phyloP scores from a whole-genome alignment of 2,888 invertebrate species.

The Bimastos eiseni region DNA sequence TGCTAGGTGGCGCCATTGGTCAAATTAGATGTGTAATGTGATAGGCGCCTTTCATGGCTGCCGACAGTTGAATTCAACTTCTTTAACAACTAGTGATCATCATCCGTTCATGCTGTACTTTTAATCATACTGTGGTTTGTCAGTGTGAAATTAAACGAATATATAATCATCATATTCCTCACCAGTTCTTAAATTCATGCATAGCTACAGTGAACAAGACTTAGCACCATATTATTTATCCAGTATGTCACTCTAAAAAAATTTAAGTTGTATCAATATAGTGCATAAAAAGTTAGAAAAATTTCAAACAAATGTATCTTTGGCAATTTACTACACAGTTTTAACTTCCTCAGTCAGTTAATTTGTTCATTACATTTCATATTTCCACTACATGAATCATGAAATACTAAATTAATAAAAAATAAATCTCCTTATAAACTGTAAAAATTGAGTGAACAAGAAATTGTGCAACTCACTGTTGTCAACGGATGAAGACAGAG shows the following conservation, averaged over 20 bases:
- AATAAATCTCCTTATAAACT: not conserved
- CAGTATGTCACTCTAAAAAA: not conserved
- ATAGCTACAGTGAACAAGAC: not conserved
- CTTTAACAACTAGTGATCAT: too few relatives aligned
- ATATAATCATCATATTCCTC: too few relatives aligned
- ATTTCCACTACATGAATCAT: not conserved
- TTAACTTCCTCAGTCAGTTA: not conserved
- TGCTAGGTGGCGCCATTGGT: too few relatives aligned
- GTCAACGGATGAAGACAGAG: slow-evolving; percentile 18
- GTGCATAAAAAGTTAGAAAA: not conserved
- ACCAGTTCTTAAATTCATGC: not conserved
- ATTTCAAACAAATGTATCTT: not conserved
- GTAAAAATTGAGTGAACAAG: not conserved
- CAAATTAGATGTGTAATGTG: too few relatives aligned
- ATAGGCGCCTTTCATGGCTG: too few relatives aligned
- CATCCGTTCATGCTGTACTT: too few relatives aligned
- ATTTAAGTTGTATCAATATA: not conserved
- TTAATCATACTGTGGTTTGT: too few relatives aligned
- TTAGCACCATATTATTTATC: not conserved
- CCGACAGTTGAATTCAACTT: too few relatives aligned
- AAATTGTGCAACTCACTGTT: not conserved
- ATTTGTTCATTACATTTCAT: not conserved
- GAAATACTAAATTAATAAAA: not conserved
- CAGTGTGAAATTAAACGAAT: too few relatives aligned
- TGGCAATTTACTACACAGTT: not conserved